Evolutionary conservation across 2,113 vertebrate species (phyloP).

Genomic region (Rhipidura dahli): DNA sequence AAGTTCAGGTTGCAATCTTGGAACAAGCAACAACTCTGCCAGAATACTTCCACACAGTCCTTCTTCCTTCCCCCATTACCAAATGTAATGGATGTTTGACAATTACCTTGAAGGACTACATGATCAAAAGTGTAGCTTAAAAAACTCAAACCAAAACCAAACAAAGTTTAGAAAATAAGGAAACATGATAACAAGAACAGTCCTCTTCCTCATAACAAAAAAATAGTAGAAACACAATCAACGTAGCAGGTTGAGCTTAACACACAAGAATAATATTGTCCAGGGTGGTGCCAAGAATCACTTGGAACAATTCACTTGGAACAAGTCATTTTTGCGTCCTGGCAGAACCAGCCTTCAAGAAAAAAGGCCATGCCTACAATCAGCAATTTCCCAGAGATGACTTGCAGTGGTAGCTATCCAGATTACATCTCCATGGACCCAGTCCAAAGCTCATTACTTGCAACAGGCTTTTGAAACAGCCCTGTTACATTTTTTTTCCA

Average conservation of each 20-base stretch:
- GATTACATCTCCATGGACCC: not conserved
- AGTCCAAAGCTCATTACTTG: not conserved
- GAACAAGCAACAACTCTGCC: not conserved
- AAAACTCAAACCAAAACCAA: not conserved
- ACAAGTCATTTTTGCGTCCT: not conserved
- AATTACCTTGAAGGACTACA: not conserved
- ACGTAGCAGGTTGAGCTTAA: not conserved
- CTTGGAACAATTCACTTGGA: not conserved
- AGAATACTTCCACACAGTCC: not conserved
- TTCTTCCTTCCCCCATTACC: not conserved
- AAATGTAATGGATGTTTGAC: not conserved
- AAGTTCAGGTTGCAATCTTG: not conserved
- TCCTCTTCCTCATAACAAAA: not conserved
- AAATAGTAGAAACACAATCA: not conserved
- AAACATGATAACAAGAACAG: not conserved
- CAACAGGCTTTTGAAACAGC: constrained; percentile 1
- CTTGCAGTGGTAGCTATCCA: not conserved
- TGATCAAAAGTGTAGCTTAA: not conserved
- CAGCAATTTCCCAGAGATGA: not conserved
- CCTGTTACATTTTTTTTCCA: not conserved
- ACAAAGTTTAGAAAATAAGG: not conserved
- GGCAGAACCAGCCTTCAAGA: not conserved
- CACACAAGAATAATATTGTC: not conserved
- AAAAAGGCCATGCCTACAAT: not conserved
- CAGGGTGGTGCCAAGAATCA: not conserved